Base-by-base conservation (phyloP, 2,888 invertebrate species). In the Leucophenga montana region DNA sequence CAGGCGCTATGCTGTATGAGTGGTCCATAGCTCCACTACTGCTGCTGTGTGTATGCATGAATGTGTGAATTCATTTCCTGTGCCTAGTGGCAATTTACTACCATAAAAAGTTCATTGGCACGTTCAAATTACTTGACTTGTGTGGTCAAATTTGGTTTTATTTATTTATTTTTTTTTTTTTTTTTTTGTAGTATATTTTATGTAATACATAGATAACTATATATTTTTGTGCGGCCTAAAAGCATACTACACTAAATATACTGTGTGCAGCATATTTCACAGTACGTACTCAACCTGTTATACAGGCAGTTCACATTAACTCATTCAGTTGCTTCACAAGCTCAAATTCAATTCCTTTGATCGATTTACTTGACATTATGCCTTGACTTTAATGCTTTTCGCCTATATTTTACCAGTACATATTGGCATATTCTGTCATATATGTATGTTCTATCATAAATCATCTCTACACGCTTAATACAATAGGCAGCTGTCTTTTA, bases 71-170 rank as follows among this genome's bases (percentile, higher is more conserved):
- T 22, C 16, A 18, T 18, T 54, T 54, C 18, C 54, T 16, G 8
- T 54, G 54, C 18, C 54, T 54, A 22, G 18, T 18, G 54, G 54
- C 20, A 9, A 20, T 54, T 54, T 54, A 13, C 54, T 54, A 20
- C 54, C 54, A 18, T 22, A 22, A 20, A 20, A 22, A 54, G 54
- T 54, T 54, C 54, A 54, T 54, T 54, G 54, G 54, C 54, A 54
- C 54, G 54, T 54, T 8, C 54, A 18, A 16, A 54, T 54, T 18
- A 13, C n/a, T 54, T 22, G 18, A 54, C 18, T 20, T 18, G 20
- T 22, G 16, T 16, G 6, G n/a, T 53, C 9, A 2, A 16, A 20
- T 16, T n/a, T n/a, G n/a, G n/a, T n/a, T n/a, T n/a, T n/a, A n/a
- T 11, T n/a, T 53, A 18, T 53, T 16, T 53, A 9, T 53, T 5